Conservation (phyloP, 1,140 invertebrate species). For the Hetaerina americana region DNA sequence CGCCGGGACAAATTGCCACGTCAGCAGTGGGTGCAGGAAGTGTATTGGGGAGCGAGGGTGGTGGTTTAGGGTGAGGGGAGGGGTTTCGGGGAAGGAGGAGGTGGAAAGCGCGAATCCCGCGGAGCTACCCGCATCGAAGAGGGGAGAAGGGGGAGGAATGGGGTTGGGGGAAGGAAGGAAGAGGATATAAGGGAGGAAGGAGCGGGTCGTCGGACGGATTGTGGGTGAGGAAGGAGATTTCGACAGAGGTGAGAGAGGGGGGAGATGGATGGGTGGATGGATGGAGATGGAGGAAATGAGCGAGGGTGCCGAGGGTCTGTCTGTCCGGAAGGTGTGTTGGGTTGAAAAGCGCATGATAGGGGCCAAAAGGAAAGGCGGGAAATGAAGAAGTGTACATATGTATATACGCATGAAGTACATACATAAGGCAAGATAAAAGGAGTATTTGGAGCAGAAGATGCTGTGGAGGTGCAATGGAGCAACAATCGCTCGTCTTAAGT, state of each 20-base stretch:
- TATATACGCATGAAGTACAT: not conserved
- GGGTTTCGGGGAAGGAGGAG: not conserved
- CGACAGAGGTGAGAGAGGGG: too few relatives aligned
- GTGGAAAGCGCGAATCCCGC: not conserved
- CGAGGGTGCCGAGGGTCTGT: not conserved
- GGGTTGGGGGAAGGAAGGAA: too few relatives aligned
- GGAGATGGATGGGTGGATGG: not conserved
- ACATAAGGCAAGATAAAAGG: too few relatives aligned
- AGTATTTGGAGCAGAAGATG: not conserved
- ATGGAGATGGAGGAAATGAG: not conserved
- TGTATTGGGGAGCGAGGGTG: too few relatives aligned
- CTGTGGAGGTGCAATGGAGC: not conserved
- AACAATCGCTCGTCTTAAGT: not conserved
- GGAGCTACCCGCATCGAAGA: not conserved
- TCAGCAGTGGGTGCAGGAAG: too few relatives aligned
- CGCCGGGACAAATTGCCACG: not conserved
- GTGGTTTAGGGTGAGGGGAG: too few relatives aligned
- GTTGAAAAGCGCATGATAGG: not conserved
- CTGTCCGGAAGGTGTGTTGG: not conserved
- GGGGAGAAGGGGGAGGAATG: not conserved
- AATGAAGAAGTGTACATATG: not conserved
- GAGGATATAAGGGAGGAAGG: too few relatives aligned
- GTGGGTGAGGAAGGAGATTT: not conserved
- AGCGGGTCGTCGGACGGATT: not conserved
- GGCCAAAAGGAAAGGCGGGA: not conserved